These are phyloP conservation scores for Toxotes jaculatrix DNA, from an alignment of 2,113 vertebrate genomes.

Conservation along the genomic window DNA sequence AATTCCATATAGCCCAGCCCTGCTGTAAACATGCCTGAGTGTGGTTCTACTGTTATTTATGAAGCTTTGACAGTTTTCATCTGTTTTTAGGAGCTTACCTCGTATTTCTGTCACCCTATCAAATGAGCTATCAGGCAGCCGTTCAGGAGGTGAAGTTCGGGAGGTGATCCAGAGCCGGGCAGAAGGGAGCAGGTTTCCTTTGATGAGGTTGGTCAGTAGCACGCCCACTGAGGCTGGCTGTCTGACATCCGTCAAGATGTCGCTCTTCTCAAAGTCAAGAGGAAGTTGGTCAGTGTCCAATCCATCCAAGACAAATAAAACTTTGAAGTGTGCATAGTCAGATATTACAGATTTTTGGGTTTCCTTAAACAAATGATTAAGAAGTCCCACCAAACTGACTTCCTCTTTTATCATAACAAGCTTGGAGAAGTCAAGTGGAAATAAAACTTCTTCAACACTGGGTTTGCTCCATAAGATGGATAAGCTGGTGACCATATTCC, in stretches of 20 bases:
- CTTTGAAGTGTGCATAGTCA: slow-evolving; percentile 16
- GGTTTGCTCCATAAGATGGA: fast-evolving
- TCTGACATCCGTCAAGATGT: neutral
- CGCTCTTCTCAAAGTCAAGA: neutral
- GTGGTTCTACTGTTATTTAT: too few species aligned
- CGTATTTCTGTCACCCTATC: slow-evolving; percentile 49
- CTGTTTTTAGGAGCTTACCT: slow-evolving; percentile 24
- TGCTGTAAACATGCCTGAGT: too few species aligned
- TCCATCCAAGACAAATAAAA: slow-evolving; percentile 46
- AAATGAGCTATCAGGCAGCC: neutral
- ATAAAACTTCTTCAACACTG: neutral
- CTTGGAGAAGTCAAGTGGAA: neutral
- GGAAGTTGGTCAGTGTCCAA: neutral
- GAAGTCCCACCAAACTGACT: slow-evolving; percentile 27
- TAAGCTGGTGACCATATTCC: fast-evolving
- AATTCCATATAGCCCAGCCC: too few species aligned
- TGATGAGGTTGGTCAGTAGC: slow-evolving; percentile 61
- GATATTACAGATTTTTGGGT: slow-evolving; percentile 22
- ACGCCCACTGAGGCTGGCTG: slow-evolving; percentile 28
- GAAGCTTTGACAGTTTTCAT: too few species aligned
- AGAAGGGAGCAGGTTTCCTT: slow-evolving; percentile 52
- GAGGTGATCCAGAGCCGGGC: slow-evolving; percentile 59
- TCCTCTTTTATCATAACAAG: neutral
- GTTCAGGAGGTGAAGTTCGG: neutral
- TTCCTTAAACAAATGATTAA: slow-evolving; percentile 9